phyloP scores from a whole-genome alignment of 92 coral and sea anemone genomes.

The Porites rus region DNA sequence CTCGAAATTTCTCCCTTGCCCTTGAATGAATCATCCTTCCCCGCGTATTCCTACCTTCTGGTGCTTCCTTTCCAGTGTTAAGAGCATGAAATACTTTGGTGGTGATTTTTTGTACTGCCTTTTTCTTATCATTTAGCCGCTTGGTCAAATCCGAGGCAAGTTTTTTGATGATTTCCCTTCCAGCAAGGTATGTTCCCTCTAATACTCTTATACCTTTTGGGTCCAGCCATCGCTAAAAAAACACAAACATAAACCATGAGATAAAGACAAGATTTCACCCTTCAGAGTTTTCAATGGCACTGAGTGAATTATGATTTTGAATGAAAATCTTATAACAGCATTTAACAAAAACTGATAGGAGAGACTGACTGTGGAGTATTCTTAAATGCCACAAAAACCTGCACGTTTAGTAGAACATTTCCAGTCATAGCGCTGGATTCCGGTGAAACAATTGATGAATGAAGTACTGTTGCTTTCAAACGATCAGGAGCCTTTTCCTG shows the following conservation, averaged over 20 bases:
- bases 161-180: not conserved
- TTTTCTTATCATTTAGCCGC: not conserved
- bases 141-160: not conserved
- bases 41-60: constrained; percentile 15
- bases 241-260: not conserved
- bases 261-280: not conserved
- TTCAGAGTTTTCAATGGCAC: not conserved
- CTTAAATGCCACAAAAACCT: too few relatives aligned
- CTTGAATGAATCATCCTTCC: not conserved
- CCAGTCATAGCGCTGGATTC: too few relatives aligned
- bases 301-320: not conserved
- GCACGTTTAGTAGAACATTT: too few relatives aligned
- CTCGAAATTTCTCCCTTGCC: too few relatives aligned
- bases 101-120: not conserved
- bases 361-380: too few relatives aligned
- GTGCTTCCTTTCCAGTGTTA: not conserved
- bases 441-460: too few relatives aligned
- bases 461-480: too few relatives aligned
- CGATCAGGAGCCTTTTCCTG: too few relatives aligned
- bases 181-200: constrained; percentile 3
- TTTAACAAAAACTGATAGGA: too few relatives aligned
- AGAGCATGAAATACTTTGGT: not conserved
- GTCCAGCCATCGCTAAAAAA: not conserved
- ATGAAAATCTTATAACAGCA: too few relatives aligned
- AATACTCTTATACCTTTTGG: not conserved